phyloP scores from a whole-genome alignment of 2,888 invertebrate species.

The Hyppa rectilinea region DNA sequence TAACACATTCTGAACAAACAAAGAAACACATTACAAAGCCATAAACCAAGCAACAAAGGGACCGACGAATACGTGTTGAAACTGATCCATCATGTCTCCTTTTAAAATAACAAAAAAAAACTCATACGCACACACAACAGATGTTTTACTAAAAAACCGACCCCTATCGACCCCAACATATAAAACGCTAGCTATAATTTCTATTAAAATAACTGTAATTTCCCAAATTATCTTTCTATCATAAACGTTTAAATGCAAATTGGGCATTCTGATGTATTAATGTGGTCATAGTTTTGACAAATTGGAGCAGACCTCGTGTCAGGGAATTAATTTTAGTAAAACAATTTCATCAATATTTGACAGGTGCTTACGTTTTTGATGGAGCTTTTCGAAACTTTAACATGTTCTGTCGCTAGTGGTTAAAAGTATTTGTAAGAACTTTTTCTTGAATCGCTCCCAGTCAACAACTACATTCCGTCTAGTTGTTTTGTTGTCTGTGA shows the following conservation, averaged over 20 bases:
- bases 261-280: constrained; percentile 84
- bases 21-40: constrained; percentile 90
- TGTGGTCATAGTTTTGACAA: constrained; percentile 84
- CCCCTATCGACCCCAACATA: constrained; percentile 82
- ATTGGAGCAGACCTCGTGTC: constrained; percentile 76
- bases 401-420: constrained; percentile 4
- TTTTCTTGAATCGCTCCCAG: constrained; percentile 3
- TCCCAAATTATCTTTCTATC: constrained; percentile 84
- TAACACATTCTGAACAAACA: constrained; percentile 89
- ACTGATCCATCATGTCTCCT: constrained; percentile 91
- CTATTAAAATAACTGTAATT: constrained; percentile 88
- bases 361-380: constrained; percentile 66
- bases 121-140: constrained; percentile 88
- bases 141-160: constrained; percentile 88
- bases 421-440: constrained; percentile 9
- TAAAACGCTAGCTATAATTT: constrained; percentile 82
- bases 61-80: constrained; percentile 90
- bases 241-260: constrained; percentile 88
- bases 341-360: constrained; percentile 68
- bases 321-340: constrained; percentile 75
- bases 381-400: constrained; percentile 17
- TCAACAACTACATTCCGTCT: background rate
- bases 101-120: constrained; percentile 90
- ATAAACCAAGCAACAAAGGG: constrained; percentile 89
- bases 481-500: constrained; percentile 35